Evolutionary conservation across 1,140 invertebrate genomes (phyloP).

Genomic region (Drosophila repletoides): DNA sequence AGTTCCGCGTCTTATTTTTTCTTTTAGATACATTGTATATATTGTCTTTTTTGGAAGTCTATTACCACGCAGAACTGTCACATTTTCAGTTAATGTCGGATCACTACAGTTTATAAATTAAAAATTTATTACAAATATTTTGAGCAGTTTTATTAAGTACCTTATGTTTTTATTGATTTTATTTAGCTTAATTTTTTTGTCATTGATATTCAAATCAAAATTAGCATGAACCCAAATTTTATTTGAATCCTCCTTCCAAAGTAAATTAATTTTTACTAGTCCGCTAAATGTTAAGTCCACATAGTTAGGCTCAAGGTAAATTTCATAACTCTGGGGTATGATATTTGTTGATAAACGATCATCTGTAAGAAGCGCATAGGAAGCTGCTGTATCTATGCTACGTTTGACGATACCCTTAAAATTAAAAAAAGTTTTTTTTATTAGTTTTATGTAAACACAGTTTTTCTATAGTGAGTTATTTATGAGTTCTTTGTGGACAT

Average conservation of each 20-base stretch:
- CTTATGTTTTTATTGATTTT: slow-evolving; percentile 48
- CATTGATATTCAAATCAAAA: slow-evolving; percentile 84
- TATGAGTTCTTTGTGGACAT: too few species aligned
- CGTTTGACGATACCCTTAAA: slow-evolving; percentile 55
- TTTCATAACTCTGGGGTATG: slow-evolving; percentile 85
- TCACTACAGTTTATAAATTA: slow-evolving; percentile 6
- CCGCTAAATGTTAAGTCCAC: slow-evolving; percentile 85
- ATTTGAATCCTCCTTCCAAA: slow-evolving; percentile 84
- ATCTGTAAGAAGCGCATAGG: slow-evolving; percentile 84
- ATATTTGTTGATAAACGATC: slow-evolving; percentile 84
- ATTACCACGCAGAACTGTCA: slow-evolving; percentile 59
- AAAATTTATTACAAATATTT: neutral
- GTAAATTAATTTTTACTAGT: slow-evolving; percentile 85
- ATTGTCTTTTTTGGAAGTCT: slow-evolving; percentile 84
- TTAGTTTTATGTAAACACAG: too few species aligned
- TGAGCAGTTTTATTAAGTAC: slow-evolving; percentile 48
- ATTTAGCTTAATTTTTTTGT: slow-evolving; percentile 73
- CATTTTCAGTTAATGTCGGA: neutral
- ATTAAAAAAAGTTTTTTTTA: neutral
- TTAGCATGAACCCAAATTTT: slow-evolving; percentile 86
- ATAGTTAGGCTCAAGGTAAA: slow-evolving; percentile 85
- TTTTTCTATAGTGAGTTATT: too few species aligned
- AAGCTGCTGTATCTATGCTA: slow-evolving; percentile 86
- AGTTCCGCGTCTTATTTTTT: slow-evolving; percentile 82
- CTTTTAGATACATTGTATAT: slow-evolving; percentile 84